Percentiles rank a stretch among this genome's conserved stretches.
phyloP scores from a whole-genome alignment of 2,113 vertebrate species.

The Syngnathus floridae region DNA sequence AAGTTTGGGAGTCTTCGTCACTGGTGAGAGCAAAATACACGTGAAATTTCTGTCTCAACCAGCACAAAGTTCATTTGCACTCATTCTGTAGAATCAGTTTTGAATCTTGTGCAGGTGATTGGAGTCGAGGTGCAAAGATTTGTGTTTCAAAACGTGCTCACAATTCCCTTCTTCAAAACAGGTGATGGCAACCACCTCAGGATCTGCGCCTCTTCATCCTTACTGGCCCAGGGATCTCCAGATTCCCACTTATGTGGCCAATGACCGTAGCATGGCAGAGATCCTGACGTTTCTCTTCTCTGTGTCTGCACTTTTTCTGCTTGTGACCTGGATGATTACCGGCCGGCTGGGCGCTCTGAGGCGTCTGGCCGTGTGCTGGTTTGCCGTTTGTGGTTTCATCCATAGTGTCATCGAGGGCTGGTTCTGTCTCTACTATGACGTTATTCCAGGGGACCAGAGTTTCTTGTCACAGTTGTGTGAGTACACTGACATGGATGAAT shows the following conservation, averaged over 20 bases:
- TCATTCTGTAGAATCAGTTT: neutral
- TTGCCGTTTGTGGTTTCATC: conserved; percentile 80
- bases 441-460: conserved; percentile 78
- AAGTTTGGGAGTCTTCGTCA: neutral
- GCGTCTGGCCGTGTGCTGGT: conserved; percentile 82
- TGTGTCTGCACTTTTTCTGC: conserved; percentile 67
- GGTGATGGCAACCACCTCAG: conserved; percentile 44
- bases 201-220: conserved; percentile 62
- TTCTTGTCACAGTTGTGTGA: conserved; percentile 88
- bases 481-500: conserved; percentile 25
- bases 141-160: neutral
- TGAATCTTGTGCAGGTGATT: neutral
- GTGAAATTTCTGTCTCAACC: neutral
- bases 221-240: conserved; percentile 78
- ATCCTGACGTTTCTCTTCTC: conserved; percentile 76
- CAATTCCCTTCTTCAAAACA: conserved; percentile 28
- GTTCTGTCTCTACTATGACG: conserved; percentile 73
- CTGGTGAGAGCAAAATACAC: conserved; percentile 22
- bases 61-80: neutral
- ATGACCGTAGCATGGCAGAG: conserved; percentile 74
- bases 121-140: neutral
- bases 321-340: conserved; percentile 68
- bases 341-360: conserved; percentile 60
- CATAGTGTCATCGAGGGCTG: conserved; percentile 83
- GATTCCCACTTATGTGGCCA: conserved; percentile 75